Conservation (phyloP, 1,140 invertebrate species). For the Sycophaga agraensis region DNA sequence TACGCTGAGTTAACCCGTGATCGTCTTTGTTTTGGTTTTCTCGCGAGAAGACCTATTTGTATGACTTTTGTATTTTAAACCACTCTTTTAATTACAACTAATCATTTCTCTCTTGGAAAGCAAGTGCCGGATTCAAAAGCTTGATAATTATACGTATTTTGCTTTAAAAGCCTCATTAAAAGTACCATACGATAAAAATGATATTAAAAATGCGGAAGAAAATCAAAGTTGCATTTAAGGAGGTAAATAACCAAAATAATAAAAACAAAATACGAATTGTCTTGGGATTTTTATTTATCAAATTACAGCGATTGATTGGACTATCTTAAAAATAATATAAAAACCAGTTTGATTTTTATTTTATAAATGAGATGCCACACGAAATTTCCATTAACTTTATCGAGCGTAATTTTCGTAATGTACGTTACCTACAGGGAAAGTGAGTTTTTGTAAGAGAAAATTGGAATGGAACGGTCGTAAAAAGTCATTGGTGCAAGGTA, state of each 20-base stretch:
- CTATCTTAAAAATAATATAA: neutral
- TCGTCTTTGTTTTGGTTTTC: too few relatives aligned
- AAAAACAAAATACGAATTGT: neutral
- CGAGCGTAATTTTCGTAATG: slow-evolving; percentile 12
- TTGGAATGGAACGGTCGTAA: neutral
- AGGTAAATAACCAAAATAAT: too few relatives aligned
- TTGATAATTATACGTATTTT: too few relatives aligned
- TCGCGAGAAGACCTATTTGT: too few relatives aligned
- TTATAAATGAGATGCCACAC: neutral
- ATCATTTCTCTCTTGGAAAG: too few relatives aligned
- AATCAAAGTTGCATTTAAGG: too few relatives aligned
- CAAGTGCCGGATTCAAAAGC: too few relatives aligned
- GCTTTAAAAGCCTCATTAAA: too few relatives aligned
- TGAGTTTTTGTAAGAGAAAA: neutral
- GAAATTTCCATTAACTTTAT: slow-evolving; percentile 4
- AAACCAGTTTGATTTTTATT: neutral
- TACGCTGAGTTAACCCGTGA: too few relatives aligned
- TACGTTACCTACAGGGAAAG: neutral
- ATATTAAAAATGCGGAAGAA: neutral
- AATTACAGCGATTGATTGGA: neutral
- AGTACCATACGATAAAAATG: too few relatives aligned
- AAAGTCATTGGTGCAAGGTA: slow-evolving; percentile 6
- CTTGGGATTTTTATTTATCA: neutral
- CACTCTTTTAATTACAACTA: too few relatives aligned
- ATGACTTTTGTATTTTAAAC: too few relatives aligned